Base-by-base conservation (phyloP, 2,113 vertebrate genomes). In the Mesoclemmys tuberculata region DNA sequence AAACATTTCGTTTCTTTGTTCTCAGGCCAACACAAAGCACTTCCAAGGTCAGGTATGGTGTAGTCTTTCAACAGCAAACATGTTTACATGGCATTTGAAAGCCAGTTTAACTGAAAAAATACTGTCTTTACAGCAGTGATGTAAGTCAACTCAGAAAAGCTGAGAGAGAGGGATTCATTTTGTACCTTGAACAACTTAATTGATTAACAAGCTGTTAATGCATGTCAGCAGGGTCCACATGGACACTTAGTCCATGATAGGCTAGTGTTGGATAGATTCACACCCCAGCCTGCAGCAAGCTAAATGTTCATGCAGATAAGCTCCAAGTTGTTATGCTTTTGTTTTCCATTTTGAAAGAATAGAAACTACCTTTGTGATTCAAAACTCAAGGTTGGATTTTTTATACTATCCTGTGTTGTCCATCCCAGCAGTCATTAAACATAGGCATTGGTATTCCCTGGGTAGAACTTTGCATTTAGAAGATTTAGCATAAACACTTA, bases 1-100 rank as follows among this genome's bases (percentile, higher is more conserved):
- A 97, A 98, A 95, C 95, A 97, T 96, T 96, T 80, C 71, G 22
- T 93, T 94, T 80, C 96, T 97, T 96, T 97, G 96, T 96, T 97
- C 95, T 96, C 77, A 90, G 18, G 88, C 91, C 96, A 95, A 90
- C 91, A 92, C 88, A 96, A 90, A 97, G 95, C 95, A 35, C 94
- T 94, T 95, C 89, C 95, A 97, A 94, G 96, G 97, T 97, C 92
- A 97, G 90, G 95, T 96, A 64, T 91, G 55, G 85, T 86, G 77
- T 87, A 94, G 89, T 90, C 90, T 95, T 97, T 97, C 90, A 90
- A 58, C 91, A 96, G 96, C 96, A 95, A 94, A 96, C 90, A 91
- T 97, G 55, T 96, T 97, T 92, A 87, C 94, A 44, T 93, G 93
- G 93, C 80, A 61, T 94, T 93, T 93, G 95, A 84, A 97, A 96